Conservation (phyloP, 2,113 vertebrate genomes). For the Charina bottae region DNA sequence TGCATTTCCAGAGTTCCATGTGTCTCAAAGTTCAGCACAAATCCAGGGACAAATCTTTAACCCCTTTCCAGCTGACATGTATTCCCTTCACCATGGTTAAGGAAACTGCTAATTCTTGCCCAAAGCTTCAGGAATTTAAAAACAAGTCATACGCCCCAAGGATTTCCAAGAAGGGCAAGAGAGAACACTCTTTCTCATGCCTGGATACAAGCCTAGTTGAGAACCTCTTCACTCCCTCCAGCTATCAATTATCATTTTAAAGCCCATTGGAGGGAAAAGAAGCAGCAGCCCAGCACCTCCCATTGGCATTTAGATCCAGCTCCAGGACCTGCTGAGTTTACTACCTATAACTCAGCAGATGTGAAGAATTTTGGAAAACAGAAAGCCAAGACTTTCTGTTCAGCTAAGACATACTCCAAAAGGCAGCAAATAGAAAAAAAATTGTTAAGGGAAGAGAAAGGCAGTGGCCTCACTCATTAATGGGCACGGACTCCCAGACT, state of each 20-base stretch:
- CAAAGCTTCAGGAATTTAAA: neutral
- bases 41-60: neutral
- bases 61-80: neutral
- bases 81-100: neutral
- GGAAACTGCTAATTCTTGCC: neutral
- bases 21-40: neutral
- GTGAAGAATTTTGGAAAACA: neutral
- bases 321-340: neutral
- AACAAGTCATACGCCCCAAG: neutral
- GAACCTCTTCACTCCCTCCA: neutral
- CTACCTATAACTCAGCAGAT: neutral
- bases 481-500: too few relatives aligned
- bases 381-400: too few relatives aligned
- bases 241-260: neutral
- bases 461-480: too few relatives aligned
- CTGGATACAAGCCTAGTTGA: neutral
- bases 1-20: neutral
- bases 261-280: neutral
- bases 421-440: too few relatives aligned
- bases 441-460: too few relatives aligned
- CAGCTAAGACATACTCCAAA: too few relatives aligned
- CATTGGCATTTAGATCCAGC: neutral
- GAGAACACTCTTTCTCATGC: neutral
- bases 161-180: neutral
- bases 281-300: neutral